Evolutionary conservation across 2,113 vertebrate species (phyloP).

Genomic region (Gorilla gorilla): DNA sequence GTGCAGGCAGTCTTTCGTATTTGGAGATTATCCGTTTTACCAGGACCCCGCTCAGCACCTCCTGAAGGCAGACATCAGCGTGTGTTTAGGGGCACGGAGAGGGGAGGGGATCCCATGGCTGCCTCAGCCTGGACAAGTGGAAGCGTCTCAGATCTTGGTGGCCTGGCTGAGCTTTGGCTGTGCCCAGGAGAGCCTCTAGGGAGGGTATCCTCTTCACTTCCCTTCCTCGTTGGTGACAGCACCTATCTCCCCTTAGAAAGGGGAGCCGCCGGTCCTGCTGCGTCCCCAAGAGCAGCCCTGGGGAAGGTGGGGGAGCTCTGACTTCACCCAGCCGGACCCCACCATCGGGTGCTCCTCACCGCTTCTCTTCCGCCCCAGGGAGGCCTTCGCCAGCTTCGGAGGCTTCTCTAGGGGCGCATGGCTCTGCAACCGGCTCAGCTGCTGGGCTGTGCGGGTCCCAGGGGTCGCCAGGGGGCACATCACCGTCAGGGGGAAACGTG

Average conservation of each 20-base stretch:
- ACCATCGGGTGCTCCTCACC: fast-evolving
- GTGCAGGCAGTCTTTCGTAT: not conserved
- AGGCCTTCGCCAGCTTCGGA: not conserved
- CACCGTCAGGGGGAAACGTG: not conserved
- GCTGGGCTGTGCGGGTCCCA: not conserved
- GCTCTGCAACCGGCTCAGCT: not conserved
- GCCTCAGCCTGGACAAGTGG: too few relatives aligned
- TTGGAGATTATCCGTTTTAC: too few relatives aligned
- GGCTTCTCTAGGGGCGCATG: fast-evolving
- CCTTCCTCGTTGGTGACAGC: not conserved
- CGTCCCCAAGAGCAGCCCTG: too few relatives aligned
- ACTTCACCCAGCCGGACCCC: too few relatives aligned
- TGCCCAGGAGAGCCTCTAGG: not conserved
- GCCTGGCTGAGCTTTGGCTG: not conserved
- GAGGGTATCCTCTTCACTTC: not conserved
- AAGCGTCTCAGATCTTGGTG: too few relatives aligned
- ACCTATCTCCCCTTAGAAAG: not conserved
- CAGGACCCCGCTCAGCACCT: too few relatives aligned
- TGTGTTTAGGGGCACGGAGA: too few relatives aligned
- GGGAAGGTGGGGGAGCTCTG: too few relatives aligned
- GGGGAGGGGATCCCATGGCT: too few relatives aligned
- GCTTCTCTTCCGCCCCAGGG: too few relatives aligned
- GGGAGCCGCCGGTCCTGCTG: too few relatives aligned
- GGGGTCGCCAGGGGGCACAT: not conserved
- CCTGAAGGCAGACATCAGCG: not conserved